Base-by-base conservation (phyloP, 2,888 invertebrate species). In the Nymphalis urticae region DNA sequence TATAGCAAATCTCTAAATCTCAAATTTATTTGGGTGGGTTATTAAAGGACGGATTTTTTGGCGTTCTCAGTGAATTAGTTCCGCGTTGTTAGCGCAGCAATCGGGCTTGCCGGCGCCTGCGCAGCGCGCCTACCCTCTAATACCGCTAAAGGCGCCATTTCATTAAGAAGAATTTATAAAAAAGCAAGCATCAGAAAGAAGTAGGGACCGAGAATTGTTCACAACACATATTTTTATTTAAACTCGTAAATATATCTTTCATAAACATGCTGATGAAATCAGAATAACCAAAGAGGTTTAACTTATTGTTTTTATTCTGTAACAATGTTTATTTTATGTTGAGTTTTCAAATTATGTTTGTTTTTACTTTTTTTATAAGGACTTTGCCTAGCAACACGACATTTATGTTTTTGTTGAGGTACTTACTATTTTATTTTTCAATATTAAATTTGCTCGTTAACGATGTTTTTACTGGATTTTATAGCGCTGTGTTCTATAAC, bases 81-180 rank as follows among this genome's bases (percentile, higher is more conserved):
- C 88, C 90, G 86, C 83, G 78, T 87, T 84, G 89, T 92, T 92
- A 88, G 81, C 77, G 76, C 73, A 71, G 81, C 82, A 85, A 86
- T 86, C 79, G 81, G 77, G 80, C 86, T 80, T 79, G 73, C 76
- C 76, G 82, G 85, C 88, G 87, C 86, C 85, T 80, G 84, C 80
- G 80, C 79, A 78, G 58, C 62, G 47, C 62, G 56, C 68, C 61
- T 69, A 27, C 48, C 32, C n/a, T 19, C 48, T 48, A 48, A 27
- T 42, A 19, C 36, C 58, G 13, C 36, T 67, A 47, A 58, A 69
- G 53, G 53, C 62, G 58, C 62, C 36, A 36, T 58, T 42, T 58
- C 48, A 54, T 27, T n/a, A 24, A 32, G 27, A 27, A 27, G 32
- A 32, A 56, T 56, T 53, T 56, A 56, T 16, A 56, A 56, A 32